A percentile compares a stretch with the other conserved stretches of the same genome.
These are phyloP conservation scores for Saguinus imperator DNA, from an alignment of 2,113 vertebrate genomes.

Conservation along the genomic window DNA sequence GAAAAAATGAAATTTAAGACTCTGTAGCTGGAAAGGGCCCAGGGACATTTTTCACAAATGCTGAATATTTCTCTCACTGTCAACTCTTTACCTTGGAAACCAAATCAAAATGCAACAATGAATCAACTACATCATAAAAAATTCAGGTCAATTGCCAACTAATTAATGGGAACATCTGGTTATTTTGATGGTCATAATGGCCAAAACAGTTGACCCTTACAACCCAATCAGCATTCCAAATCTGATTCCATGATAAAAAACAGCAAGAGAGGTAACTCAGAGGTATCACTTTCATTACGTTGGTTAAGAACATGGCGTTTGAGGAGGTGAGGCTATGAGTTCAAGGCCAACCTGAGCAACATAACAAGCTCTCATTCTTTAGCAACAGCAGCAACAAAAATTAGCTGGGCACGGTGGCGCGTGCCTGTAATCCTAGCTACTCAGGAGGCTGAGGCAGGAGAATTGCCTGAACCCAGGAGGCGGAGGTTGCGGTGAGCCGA, in stretches of 20 bases:
- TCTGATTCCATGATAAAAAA: neutral
- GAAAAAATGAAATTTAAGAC: neutral
- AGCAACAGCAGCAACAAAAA: too few relatives aligned
- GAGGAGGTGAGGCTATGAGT: too few relatives aligned
- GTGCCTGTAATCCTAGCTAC: too few relatives aligned
- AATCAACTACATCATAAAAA: neutral
- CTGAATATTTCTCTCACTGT: neutral
- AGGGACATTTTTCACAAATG: neutral
- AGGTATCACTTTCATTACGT: neutral
- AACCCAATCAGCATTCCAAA: neutral
- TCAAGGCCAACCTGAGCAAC: too few relatives aligned
- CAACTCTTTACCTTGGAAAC: neutral
- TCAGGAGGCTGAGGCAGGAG: too few relatives aligned
- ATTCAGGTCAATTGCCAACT: neutral
- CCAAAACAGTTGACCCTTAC: neutral
- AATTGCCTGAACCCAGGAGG: too few relatives aligned
- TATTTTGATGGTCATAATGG: constrained; percentile 35
- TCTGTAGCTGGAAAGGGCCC: neutral
- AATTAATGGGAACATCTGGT: constrained; percentile 41
- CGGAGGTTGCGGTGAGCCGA: too few relatives aligned
- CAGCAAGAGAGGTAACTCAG: neutral
- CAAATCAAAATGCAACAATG: constrained; percentile 1
- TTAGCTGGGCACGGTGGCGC: too few relatives aligned
- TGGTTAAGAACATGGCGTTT: neutral
- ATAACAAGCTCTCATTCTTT: too few relatives aligned